phyloP scores from a whole-genome alignment of 2,888 invertebrate genomes.

The Metalampra italica region DNA sequence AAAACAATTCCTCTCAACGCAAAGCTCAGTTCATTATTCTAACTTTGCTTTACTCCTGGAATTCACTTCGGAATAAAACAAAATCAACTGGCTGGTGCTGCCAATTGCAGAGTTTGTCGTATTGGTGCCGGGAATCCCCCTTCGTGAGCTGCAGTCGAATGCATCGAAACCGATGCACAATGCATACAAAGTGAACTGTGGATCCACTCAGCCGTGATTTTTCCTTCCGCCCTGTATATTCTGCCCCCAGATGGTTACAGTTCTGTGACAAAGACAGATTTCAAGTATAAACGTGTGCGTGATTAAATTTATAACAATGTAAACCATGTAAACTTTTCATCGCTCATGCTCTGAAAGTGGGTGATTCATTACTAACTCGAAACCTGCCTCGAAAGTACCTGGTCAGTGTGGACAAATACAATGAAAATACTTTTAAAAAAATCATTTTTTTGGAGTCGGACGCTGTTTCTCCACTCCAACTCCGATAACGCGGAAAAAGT shows the following conservation, averaged over 20 bases:
- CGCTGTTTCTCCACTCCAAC: no score
- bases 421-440: no score
- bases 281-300: conserved; percentile 24
- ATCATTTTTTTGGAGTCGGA: no score
- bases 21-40: conserved; percentile 5
- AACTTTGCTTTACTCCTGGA: conserved; percentile 9
- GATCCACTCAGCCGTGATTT: conserved; percentile 56
- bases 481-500: no score
- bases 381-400: no score
- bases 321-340: background rate
- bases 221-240: conserved; percentile 41
- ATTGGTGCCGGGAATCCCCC: conserved; percentile 22
- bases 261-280: conserved; percentile 45
- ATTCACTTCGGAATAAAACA: conserved; percentile 23
- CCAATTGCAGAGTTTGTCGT: conserved; percentile 41
- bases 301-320: conserved; percentile 16
- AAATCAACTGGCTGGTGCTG: conserved; percentile 24
- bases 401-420: no score
- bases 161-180: conserved; percentile 21
- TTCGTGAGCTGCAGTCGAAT: conserved; percentile 35
- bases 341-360: background rate
- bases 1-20: background rate
- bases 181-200: conserved; percentile 59
- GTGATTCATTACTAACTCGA: no score
- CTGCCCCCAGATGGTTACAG: conserved; percentile 34